Evolutionary conservation across 1,140 invertebrate genomes (phyloP), one percentile per base, ranked within the genome.

Genomic region (Bombyx mandarina): DNA sequence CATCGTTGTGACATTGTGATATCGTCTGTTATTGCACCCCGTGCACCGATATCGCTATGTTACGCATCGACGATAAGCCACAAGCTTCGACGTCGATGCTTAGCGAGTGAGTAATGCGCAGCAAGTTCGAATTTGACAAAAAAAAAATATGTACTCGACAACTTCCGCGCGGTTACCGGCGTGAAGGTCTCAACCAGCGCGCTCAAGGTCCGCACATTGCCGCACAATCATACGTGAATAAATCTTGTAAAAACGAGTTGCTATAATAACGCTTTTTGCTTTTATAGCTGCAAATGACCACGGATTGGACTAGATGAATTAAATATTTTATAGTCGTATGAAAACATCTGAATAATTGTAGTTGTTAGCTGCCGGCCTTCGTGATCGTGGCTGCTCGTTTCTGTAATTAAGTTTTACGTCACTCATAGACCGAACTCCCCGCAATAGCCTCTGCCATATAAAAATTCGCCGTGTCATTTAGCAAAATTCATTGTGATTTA

Each of bases 101-200:
- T 77, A 75, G 67, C 71, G 69, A 71, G 74, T 86, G 81, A 82
- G 78, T 86, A 86, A 84, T 86, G 81, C 77, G 77, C 73, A 74
- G 77, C 81, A 69, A 86, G 75, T 72, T 78, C 73, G 70, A 82
- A 79, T 81, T 83, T 83, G 77, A 82, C 83, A 86, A 85, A 86
- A 67, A 86, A 86, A 35, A 35, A 35, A 78, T 18, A 18, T 73
- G 67, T 77, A 79, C 67, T 77, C 71, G 77, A 68, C 80, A 71
- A 85, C 83, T 86, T 86, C 83, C 83, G 83, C 83, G 82, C 83
- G 72, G 83, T 86, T 85, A 86, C 83, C 71, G 75, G 71, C 80
- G 77, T 75, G 80, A 86, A 86, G 83, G 83, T 86, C 79, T 86
- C 74, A 69, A 72, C 77, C 70, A 67, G 69, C 73, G 71, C 65